Evolutionary conservation across 1,140 invertebrate genomes (phyloP), one percentile per base, ranked within the genome.

Genomic region (Drosophila tsacasi): DNA sequence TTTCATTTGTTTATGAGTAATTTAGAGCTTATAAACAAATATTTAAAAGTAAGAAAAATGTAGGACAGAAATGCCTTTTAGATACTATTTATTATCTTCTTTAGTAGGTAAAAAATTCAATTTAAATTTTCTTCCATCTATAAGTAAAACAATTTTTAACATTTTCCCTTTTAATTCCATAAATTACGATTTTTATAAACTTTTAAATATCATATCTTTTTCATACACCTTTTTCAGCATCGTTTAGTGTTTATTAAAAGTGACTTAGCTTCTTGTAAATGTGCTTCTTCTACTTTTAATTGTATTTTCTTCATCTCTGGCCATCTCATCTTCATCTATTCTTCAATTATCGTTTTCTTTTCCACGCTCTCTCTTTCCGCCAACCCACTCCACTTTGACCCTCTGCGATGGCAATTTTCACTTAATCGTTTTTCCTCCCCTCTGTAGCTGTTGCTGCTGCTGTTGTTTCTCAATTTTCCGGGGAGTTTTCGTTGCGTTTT

Each of bases 361-460:
- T 76, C 62, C 62, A 76, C 72, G 74, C 74, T 76, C 72, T 76
- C 62, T 76, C 66, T 25, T 73, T 52, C 73, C 37, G 39, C 37
- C 23, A 60, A 65, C 50, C 47, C 42, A 46, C 49, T 76, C 57
- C 64, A 78, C 73, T 78, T 77, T 77, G 75, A 78, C 75, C 74
- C 74, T 62, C 57, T 64, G 82, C 67, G 54, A 83, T 77, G 69
- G 67, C 76, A 83, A 80, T 87, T 80, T 89, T 77, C 64, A 63
- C 64, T 80, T 76, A 59, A 79, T 89, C 57, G 58, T 57, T 65
- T 47, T 30, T 17, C 71, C 52, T 39, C 52, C 54, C 35, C 54
- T 57, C 15, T 17, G 27, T 58, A 44, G 57, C 19, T 42, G 42
- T 68, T 30, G n/a, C n/a, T 25, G 8, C 30, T 30, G 44, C 23